Base-by-base conservation (phyloP, 2,888 invertebrate species). In the Agrochola macilenta region DNA sequence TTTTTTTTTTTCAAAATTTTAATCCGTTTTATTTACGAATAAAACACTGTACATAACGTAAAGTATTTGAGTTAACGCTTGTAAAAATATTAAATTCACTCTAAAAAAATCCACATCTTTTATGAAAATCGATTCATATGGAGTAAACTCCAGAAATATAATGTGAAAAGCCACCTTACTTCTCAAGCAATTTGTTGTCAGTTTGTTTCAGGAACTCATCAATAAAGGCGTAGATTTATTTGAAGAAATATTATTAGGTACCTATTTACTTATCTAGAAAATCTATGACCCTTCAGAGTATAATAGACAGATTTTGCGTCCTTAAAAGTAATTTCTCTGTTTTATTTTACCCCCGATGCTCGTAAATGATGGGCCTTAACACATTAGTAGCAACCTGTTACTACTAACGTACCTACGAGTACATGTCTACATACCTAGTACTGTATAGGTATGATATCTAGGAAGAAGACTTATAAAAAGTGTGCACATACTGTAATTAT, bases 241-340 rank as follows among this genome's bases (percentile, higher is more conserved):
- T 8, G 26, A 46, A 73, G 61, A 43, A 49, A 20, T 43, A 81
- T 74, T 57, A 43, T 64, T 74, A 64, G 14, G 8, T 20, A 49
- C 1, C 30, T 52, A 46, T 46, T 46, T 46, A 39, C n/a, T 74
- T 74, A 46, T 43, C 20, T 76, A 52, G 23, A 68, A 30, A 69
- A 79, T 81, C 79, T 84, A 96, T 79, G 93, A 92, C 88, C 43
- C 61, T 66, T 78, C 46, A 80, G 74, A 78, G 69, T 79, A n/a
- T 66, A 79, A 74, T 82, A 85, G 84, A 65, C 80, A 79, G 84
- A 84, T 82, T 81, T 65, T 54, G 66, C 43, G 57, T 85, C 54
- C 60, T 60, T 43, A 68, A 83, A 85, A 74, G 81, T 82, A 78
- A 83, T 73, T 83, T 72, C n/a, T 35, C 8, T 54, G 57, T 70